These are phyloP conservation scores for Carassius gibelio DNA, from an alignment of 2,113 vertebrate genomes.

Conservation along the genomic window DNA sequence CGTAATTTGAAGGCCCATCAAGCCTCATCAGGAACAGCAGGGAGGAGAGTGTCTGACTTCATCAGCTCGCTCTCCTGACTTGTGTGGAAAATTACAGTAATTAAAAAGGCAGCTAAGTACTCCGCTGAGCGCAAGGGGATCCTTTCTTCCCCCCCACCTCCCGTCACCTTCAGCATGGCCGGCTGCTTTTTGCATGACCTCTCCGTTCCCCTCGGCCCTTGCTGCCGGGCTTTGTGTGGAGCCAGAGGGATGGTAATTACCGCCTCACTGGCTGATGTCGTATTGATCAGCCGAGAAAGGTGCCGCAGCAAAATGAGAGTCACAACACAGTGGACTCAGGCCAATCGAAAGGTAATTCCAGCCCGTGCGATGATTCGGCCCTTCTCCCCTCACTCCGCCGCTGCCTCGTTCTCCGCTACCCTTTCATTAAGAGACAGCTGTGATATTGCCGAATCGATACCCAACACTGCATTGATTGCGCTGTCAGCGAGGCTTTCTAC, in stretches of 20 bases:
- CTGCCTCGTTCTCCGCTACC: conserved; percentile 45
- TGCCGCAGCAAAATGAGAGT: conserved; percentile 74
- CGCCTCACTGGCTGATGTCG: conserved; percentile 85
- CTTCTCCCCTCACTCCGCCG: conserved; percentile 44
- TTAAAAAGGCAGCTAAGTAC: conserved; percentile 93
- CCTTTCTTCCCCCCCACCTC: conserved; percentile 80
- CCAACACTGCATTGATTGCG: conserved; percentile 89
- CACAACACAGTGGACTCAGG: conserved; percentile 82
- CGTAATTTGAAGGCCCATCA: conserved; percentile 94
- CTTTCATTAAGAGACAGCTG: conserved; percentile 92
- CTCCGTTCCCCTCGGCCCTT: conserved; percentile 80
- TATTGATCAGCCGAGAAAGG: conserved; percentile 84
- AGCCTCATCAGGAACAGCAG: conserved; percentile 94
- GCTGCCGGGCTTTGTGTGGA: conserved; percentile 81
- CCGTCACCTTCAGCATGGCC: conserved; percentile 88
- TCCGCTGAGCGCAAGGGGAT: conserved; percentile 82
- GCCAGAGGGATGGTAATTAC: conserved; percentile 86
- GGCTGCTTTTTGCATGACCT: conserved; percentile 87
- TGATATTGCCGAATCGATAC: conserved; percentile 94
- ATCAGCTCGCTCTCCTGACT: conserved; percentile 95
- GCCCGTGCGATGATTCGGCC: conserved; percentile 68
- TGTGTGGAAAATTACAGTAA: conserved; percentile 96
- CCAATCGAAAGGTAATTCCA: conserved; percentile 97
- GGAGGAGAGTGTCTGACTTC: conserved; percentile 93
- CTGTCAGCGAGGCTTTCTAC: conserved; percentile 84